phyloP scores from a whole-genome alignment of 2,797 vertebrate genomes.

The Acanthiza pusilla region DNA sequence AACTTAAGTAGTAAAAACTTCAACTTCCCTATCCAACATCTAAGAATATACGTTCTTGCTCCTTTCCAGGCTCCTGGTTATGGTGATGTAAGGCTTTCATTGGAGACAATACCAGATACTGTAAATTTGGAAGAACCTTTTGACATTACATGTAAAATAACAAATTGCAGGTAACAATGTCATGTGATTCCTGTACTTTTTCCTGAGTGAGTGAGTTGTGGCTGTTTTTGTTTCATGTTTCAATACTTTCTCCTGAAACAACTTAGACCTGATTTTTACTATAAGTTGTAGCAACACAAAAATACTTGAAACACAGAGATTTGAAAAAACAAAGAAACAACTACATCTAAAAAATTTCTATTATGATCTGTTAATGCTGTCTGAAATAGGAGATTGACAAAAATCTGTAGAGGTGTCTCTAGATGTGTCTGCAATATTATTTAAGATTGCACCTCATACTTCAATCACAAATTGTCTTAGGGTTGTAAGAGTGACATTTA shows the following conservation, averaged over 20 bases:
- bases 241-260: not conserved
- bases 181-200: not conserved
- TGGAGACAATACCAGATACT: slow-evolving; percentile 95
- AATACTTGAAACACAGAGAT: not conserved
- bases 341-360: not conserved
- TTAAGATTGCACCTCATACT: not conserved
- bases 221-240: not conserved
- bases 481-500: not conserved
- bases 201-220: not conserved
- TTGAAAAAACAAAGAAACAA: not conserved
- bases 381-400: not conserved
- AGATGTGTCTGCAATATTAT: not conserved
- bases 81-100: slow-evolving; percentile 91
- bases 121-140: slow-evolving; percentile 97
- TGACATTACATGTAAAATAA: slow-evolving; percentile 96
- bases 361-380: not conserved
- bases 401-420: not conserved
- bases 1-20: not conserved
- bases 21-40: not conserved
- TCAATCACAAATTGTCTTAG: not conserved
- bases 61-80: slow-evolving; percentile 91
- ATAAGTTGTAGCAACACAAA: not conserved
- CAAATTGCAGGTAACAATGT: slow-evolving; percentile 92
- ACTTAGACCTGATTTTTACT: not conserved
- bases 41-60: not conserved